These are phyloP conservation scores for Microcebus lehilahytsara DNA, from an alignment of 2,113 vertebrate species.

Conservation along the genomic window DNA sequence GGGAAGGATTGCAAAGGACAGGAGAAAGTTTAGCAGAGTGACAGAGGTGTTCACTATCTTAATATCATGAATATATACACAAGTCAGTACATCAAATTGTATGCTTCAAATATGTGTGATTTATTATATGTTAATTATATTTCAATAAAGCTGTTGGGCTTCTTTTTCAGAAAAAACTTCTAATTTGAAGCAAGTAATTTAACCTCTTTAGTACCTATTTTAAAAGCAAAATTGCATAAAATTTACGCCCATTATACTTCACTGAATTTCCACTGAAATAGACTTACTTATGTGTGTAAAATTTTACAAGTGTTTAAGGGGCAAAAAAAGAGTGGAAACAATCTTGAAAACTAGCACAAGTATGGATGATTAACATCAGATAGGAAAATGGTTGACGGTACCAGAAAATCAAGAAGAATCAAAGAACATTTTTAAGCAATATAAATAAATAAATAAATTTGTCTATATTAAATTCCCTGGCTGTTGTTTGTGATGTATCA, in stretches of 20 bases:
- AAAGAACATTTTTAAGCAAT: neutral
- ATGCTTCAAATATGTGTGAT: neutral
- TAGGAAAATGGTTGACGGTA: neutral
- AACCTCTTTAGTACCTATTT: neutral
- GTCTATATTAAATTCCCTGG: neutral
- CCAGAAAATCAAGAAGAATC: neutral
- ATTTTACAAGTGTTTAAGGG: neutral
- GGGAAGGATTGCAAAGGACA: neutral
- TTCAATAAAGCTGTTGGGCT: neutral
- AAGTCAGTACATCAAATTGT: neutral
- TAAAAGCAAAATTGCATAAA: neutral
- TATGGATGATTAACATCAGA: neutral
- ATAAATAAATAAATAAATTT: neutral
- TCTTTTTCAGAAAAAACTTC: neutral
- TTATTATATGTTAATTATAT: neutral
- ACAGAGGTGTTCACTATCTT: neutral
- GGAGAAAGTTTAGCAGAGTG: neutral
- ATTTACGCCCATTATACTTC: neutral
- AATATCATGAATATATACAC: neutral
- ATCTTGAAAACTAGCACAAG: neutral
- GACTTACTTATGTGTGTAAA: neutral
- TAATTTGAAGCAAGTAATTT: neutral
- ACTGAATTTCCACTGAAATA: neutral
- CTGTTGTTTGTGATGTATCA: neutral
- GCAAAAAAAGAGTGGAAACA: neutral